Percentiles rank a stretch among this genome's conserved stretches.
These are phyloP conservation scores for Spongilla lacustris DNA, from an alignment of 37 sponge, comb jelly and placozoan species.

Conservation along the genomic window DNA sequence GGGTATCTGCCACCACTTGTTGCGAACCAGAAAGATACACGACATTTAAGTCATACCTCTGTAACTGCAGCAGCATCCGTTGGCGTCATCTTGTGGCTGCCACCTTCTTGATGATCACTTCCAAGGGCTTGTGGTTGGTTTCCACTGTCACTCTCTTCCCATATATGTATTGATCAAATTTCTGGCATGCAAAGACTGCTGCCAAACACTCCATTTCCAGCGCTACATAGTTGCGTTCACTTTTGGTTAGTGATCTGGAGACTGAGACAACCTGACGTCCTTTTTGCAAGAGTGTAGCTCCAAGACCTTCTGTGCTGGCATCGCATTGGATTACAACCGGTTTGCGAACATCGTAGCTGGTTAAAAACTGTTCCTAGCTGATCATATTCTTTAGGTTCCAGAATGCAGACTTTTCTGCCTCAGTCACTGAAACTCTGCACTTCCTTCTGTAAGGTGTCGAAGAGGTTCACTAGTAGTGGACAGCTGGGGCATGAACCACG, in stretches of 20 bases:
- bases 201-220: conserved; percentile 27
- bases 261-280: conserved; percentile 13
- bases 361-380: background rate
- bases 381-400: background rate
- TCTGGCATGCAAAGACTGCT: conserved; percentile 11
- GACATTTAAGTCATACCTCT: conserved; percentile 25
- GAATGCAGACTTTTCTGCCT: no score
- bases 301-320: conserved; percentile 40
- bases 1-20: no score
- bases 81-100: conserved; percentile 34
- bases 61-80: conserved; percentile 32
- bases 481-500: conserved; percentile 46
- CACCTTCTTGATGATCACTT: conserved; percentile 26
- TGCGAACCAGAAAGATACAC: no score
- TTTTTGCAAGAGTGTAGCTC: conserved; percentile 24
- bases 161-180: conserved; percentile 36
- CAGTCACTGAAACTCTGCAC: conserved; percentile 34
- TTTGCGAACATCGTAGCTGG: background rate
- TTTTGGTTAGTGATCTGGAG: conserved; percentile 23
- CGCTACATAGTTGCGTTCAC: conserved; percentile 15
- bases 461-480: conserved; percentile 22
- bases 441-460: conserved; percentile 16
- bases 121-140: conserved; percentile 45
- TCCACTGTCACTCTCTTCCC: conserved; percentile 14
- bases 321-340: conserved; percentile 2